Base-by-base conservation (phyloP, 2,888 invertebrate species). In the Leptura quadrifasciata region DNA sequence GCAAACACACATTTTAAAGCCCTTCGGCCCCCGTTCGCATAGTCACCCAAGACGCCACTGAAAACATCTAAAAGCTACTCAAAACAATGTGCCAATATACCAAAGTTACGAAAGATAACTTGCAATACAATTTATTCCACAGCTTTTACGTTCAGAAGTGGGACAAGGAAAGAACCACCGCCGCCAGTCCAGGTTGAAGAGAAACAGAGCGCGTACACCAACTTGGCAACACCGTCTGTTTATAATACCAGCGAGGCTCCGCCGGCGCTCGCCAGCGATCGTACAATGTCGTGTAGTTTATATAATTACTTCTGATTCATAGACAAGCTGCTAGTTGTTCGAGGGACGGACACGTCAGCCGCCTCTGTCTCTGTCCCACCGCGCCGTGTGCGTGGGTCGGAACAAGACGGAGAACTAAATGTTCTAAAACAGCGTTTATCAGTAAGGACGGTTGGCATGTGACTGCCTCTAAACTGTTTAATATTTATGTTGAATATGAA, bases 401-500 rank as follows among this genome's bases (percentile, higher is more conserved):
- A 60, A 20, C 2, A 39, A 39, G 69, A 47, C 20, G 39, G 24
- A 60, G 21, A 18, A 9, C 15, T n/a, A 17, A 17, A 39, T 20
- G 27, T 9, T 47, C 35, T 55, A 0, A 27, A 18, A 27, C 35
- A n/a, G 58, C 55, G 67, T 79, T 79, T 77, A 76, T 77, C 77
- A 65, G 74, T 55, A 64, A 60, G 35, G 75, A 74, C 78, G 61
- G 71, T 67, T 71, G 71, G 75, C 55, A 74, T 76, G 79, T 72
- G 75, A 77, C 75, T 76, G 75, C 76, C 60, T 79, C 77, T 78
- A 78, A 81, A 81, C 84, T 83, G 78, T 84, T 83, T 82, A 84
- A 84, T 84, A 83, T 84, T 83, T 83, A 84, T 84, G 82, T 75
- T 78, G 83, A 84, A 84, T 83, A 79, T 83, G 71, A 75, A 79